phyloP scores from a whole-genome alignment of 2,113 vertebrate genomes.

The Saccopteryx bilineata region DNA sequence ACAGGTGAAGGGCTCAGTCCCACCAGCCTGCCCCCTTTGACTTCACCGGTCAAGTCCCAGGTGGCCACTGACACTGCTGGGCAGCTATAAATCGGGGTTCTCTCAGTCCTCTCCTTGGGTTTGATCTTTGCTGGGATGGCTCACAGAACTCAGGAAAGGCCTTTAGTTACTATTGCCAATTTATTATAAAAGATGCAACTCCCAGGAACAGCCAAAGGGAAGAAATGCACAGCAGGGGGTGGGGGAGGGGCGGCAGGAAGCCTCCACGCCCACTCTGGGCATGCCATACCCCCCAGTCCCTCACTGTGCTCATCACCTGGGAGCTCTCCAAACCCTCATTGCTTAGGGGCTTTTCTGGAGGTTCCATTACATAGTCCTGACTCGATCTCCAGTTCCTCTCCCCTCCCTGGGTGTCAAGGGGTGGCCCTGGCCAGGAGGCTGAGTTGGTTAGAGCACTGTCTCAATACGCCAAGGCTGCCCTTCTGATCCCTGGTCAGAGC shows the following conservation, averaged over 20 bases:
- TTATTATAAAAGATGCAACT: constrained; percentile 19
- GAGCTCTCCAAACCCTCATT: neutral
- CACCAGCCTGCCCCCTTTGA: neutral
- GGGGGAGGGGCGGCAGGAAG: too few relatives aligned
- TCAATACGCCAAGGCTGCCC: too few relatives aligned
- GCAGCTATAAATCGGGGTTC: neutral
- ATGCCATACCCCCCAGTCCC: neutral
- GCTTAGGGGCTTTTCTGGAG: neutral
- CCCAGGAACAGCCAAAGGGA: constrained; percentile 1
- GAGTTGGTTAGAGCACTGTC: too few relatives aligned
- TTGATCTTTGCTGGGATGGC: neutral
- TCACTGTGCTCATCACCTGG: neutral
- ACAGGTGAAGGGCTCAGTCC: neutral
- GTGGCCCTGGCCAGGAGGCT: too few relatives aligned
- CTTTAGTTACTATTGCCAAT: neutral
- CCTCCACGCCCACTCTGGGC: neutral
- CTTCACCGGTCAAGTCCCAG: neutral
- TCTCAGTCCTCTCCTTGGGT: neutral
- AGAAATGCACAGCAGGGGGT: neutral
- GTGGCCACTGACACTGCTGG: neutral
- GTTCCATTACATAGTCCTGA: neutral
- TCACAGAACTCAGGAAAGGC: neutral
- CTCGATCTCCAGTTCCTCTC: neutral
- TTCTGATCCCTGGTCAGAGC: too few relatives aligned
- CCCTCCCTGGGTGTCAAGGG: neutral